A percentile compares a stretch with the other conserved stretches of the same genome.
phyloP scores from a whole-genome alignment of 2,888 invertebrate species.

The Autographa pulchrina region DNA sequence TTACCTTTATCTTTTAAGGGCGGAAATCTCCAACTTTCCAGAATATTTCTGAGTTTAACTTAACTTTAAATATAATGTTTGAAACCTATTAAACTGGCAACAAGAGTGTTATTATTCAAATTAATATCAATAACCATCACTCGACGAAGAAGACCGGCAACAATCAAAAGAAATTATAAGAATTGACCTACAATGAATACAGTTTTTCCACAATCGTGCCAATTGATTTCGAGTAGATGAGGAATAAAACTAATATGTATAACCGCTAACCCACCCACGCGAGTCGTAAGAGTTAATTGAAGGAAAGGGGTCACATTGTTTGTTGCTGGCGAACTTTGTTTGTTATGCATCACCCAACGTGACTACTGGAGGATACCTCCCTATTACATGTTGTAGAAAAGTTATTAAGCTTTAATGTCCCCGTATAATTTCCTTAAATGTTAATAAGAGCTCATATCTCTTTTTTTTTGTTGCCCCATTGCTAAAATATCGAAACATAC shows the following conservation, averaged over 20 bases:
- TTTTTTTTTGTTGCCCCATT: too few species aligned
- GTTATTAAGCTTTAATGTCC: too few species aligned
- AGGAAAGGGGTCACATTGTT: conserved; percentile 59
- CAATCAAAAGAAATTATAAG: background rate
- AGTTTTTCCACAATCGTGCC: conserved; percentile 35
- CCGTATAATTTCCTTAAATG: too few species aligned
- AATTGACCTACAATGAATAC: conserved; percentile 23
- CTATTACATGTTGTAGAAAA: background rate
- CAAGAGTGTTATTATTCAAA: conserved; percentile 17
- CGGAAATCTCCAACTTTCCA: too few species aligned
- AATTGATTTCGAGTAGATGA: conserved; percentile 55
- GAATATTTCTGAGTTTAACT: too few species aligned
- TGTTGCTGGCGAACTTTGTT: conserved; percentile 37
- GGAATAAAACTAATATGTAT: conserved; percentile 58
- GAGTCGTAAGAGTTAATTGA: conserved; percentile 57
- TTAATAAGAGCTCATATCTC: too few species aligned
- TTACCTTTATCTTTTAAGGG: too few species aligned
- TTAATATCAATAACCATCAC: background rate
- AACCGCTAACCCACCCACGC: conserved; percentile 53
- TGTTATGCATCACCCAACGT: conserved; percentile 44
- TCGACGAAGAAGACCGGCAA: background rate
- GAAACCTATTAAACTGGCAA: too few species aligned
- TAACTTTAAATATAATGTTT: too few species aligned
- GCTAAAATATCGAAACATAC: too few species aligned
- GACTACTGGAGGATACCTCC: background rate